These are phyloP conservation scores for Leptodactylus fallax DNA, from an alignment of 2,797 vertebrate species.

Conservation along the genomic window DNA sequence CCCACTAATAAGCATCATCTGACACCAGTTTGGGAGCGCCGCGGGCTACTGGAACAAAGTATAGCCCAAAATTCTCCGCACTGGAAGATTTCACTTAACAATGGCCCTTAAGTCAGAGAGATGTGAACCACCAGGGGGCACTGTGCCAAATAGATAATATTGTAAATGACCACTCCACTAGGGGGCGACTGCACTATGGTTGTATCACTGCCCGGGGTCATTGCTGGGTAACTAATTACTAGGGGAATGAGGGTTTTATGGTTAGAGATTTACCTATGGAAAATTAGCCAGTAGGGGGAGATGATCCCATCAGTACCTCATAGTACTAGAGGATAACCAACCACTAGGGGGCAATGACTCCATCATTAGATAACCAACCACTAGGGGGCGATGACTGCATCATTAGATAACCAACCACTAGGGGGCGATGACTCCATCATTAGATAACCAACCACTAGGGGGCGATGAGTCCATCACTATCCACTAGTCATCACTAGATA, in stretches of 20 bases:
- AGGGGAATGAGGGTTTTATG: background rate
- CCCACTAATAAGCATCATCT: constrained; percentile 42
- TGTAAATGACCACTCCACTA: background rate
- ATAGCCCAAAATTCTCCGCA: background rate
- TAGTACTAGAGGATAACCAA: background rate
- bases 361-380: too few relatives aligned
- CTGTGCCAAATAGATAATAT: too few relatives aligned
- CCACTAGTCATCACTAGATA: background rate
- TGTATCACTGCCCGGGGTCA: background rate
- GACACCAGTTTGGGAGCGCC: constrained; percentile 5
- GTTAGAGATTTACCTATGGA: background rate
- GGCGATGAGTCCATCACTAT: background rate
- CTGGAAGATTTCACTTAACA: background rate
- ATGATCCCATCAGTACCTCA: background rate
- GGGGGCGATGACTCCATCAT: too few relatives aligned
- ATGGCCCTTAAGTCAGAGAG: background rate
- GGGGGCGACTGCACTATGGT: too few relatives aligned
- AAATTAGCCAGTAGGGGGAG: background rate
- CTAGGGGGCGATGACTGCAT: too few relatives aligned
- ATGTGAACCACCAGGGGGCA: background rate
- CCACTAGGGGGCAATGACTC: background rate
- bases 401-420: too few relatives aligned
- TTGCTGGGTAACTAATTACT: background rate
- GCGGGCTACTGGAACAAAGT: background rate
- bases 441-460: too few relatives aligned